phyloP scores from a whole-genome alignment of 2,888 invertebrate species.

The Physocephala rufipes region DNA sequence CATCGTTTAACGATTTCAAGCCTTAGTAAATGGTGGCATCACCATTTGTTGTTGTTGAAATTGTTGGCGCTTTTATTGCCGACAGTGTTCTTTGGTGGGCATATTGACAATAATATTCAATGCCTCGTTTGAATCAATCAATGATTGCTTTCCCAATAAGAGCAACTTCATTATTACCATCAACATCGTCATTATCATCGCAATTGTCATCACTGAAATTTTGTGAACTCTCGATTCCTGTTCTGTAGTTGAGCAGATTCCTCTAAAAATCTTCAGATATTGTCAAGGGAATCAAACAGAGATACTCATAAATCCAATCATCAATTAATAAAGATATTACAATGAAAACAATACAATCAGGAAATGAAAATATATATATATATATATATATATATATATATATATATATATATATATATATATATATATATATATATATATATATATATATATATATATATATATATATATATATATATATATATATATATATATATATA shows the following conservation, averaged over 20 bases:
- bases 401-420: no score
- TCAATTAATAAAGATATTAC: no score
- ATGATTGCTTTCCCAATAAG: slow-evolving; percentile 11
- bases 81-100: neutral
- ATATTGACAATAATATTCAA: slow-evolving; percentile 8
- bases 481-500: no score
- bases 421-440: no score
- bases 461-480: no score
- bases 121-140: slow-evolving; percentile 11
- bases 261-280: no score
- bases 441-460: no score
- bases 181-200: neutral
- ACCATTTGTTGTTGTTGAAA: neutral
- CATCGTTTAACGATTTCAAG: slow-evolving; percentile 16
- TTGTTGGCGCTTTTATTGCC: neutral
- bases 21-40: neutral
- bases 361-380: neutral
- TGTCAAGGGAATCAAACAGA: no score
- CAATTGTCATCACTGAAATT: neutral
- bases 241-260: no score
- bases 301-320: no score
- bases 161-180: neutral
- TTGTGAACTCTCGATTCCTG: neutral
- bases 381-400: neutral
- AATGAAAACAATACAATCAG: slow-evolving; percentile 1